Conservation (phyloP, 1,140 invertebrate genomes). For the Eumaeus atala region DNA sequence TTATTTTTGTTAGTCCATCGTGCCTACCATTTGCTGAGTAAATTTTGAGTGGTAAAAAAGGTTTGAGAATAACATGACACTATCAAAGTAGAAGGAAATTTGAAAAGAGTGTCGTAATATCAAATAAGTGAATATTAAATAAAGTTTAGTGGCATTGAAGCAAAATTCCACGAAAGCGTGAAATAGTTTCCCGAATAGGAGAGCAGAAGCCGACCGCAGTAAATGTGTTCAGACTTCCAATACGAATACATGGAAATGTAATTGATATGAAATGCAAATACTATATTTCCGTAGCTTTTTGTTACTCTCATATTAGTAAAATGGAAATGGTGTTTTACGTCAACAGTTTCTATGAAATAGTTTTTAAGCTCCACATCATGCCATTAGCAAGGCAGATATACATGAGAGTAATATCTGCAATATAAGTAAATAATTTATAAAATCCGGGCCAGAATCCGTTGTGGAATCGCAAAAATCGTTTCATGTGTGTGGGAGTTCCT, state of each 20-base stretch:
- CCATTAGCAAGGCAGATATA: constrained; percentile 11
- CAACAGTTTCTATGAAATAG: too few relatives aligned
- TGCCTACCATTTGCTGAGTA: too few relatives aligned
- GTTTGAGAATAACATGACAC: too few relatives aligned
- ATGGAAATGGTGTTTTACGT: too few relatives aligned
- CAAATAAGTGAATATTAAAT: constrained; percentile 3
- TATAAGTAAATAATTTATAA: constrained; percentile 53
- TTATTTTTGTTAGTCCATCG: too few relatives aligned
- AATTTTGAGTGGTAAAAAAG: too few relatives aligned
- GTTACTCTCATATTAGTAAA: too few relatives aligned
- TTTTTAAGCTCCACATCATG: too few relatives aligned
- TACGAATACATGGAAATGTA: constrained; percentile 1
- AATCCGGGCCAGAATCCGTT: constrained; percentile 37
- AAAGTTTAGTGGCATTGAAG: constrained; percentile 17
- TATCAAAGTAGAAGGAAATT: too few relatives aligned
- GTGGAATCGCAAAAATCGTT: constrained; percentile 51
- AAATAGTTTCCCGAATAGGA: constrained; percentile 25
- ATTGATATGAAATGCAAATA: constrained; percentile 2
- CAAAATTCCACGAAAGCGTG: constrained; percentile 25
- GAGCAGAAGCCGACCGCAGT: constrained; percentile 7
- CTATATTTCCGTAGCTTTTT: too few relatives aligned
- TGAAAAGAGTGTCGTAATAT: too few relatives aligned
- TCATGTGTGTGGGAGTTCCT: constrained; percentile 52
- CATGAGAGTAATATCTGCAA: constrained; percentile 15
- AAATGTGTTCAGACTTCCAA: constrained; percentile 9